Conservation (phyloP, 1,140 invertebrate species). For the Idris sp. region DNA sequence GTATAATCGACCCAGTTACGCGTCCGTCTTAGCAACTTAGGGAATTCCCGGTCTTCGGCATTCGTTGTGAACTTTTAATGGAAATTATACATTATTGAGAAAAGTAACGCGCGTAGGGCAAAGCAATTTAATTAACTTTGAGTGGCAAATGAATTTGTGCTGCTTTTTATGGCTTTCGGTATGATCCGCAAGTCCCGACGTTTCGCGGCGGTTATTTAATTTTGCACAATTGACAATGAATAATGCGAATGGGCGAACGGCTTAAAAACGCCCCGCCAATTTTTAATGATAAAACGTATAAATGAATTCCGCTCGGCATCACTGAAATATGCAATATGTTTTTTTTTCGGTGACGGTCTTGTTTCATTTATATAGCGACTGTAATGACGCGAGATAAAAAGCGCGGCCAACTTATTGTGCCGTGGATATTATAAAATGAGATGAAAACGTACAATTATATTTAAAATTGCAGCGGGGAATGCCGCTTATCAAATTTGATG, state of each 20-base stretch:
- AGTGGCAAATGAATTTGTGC: slow-evolving; percentile 62
- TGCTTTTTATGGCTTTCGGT: slow-evolving; percentile 61
- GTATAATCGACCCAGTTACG: slow-evolving; percentile 54
- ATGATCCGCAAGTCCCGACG: slow-evolving; percentile 34
- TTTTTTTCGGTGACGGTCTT: too few relatives aligned
- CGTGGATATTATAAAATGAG: slow-evolving; percentile 50
- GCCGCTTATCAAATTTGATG: slow-evolving; percentile 50
- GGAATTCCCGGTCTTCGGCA: slow-evolving; percentile 53
- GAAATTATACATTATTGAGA: slow-evolving; percentile 63
- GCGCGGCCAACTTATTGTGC: slow-evolving; percentile 46
- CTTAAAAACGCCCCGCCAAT: slow-evolving; percentile 33
- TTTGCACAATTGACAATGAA: slow-evolving; percentile 58
- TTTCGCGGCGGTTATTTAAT: slow-evolving; percentile 49
- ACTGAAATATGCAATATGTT: slow-evolving; percentile 46
- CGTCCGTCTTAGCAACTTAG: slow-evolving; percentile 29
- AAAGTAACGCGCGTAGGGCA: slow-evolving; percentile 58
- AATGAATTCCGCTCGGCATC: slow-evolving; percentile 36
- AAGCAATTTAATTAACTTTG: slow-evolving; percentile 64
- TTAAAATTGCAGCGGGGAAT: slow-evolving; percentile 39
- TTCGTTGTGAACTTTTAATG: slow-evolving; percentile 63
- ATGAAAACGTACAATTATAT: slow-evolving; percentile 55
- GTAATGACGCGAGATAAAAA: slow-evolving; percentile 44
- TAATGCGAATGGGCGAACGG: slow-evolving; percentile 39
- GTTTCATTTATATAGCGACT: slow-evolving; percentile 45
- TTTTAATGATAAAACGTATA: slow-evolving; percentile 58